phyloP scores from a whole-genome alignment of 2,113 vertebrate genomes.

The Platichthys flesus region DNA sequence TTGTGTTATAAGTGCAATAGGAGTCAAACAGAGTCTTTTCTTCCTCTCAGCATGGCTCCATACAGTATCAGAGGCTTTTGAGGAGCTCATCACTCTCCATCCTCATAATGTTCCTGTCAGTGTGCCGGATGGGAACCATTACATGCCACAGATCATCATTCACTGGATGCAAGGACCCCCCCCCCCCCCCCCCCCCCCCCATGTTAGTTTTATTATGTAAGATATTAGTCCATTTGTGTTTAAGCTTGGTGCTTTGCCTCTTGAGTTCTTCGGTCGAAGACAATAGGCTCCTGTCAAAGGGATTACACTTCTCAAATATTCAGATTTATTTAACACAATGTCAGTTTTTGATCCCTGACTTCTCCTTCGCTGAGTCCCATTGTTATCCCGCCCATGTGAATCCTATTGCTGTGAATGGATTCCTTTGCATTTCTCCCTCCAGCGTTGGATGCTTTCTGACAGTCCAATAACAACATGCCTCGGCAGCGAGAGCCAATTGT shows the following conservation, averaged over 20 bases:
- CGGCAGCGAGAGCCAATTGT: slow-evolving; percentile 38
- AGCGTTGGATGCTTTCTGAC: slow-evolving; percentile 45
- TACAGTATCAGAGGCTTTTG: slow-evolving; percentile 37
- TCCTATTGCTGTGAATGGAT: background rate
- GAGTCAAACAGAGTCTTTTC: slow-evolving; percentile 58
- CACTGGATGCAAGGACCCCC: slow-evolving; percentile 38
- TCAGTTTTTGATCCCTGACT: background rate
- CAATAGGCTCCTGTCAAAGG: background rate
- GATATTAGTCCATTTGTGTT: slow-evolving; percentile 51
- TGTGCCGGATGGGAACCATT: slow-evolving; percentile 70
- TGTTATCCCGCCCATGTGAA: background rate
- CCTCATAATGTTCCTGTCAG: slow-evolving; percentile 70
- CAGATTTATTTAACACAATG: slow-evolving; percentile 22
- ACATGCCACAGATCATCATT: slow-evolving; percentile 63
- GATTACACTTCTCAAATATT: slow-evolving; percentile 8
- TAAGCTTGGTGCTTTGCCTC: slow-evolving; percentile 25
- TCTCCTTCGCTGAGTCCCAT: background rate
- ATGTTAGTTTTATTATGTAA: slow-evolving; percentile 51
- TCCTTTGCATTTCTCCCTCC: slow-evolving; percentile 21
- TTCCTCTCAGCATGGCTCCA: slow-evolving; percentile 56
- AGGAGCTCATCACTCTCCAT: slow-evolving; percentile 72
- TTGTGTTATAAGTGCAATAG: slow-evolving; percentile 30
- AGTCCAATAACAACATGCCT: slow-evolving; percentile 52
- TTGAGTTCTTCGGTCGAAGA: slow-evolving; percentile 15
- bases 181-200: background rate